phyloP scores from a whole-genome alignment of 2,797 vertebrate genomes.

The Anguilla obscura region DNA sequence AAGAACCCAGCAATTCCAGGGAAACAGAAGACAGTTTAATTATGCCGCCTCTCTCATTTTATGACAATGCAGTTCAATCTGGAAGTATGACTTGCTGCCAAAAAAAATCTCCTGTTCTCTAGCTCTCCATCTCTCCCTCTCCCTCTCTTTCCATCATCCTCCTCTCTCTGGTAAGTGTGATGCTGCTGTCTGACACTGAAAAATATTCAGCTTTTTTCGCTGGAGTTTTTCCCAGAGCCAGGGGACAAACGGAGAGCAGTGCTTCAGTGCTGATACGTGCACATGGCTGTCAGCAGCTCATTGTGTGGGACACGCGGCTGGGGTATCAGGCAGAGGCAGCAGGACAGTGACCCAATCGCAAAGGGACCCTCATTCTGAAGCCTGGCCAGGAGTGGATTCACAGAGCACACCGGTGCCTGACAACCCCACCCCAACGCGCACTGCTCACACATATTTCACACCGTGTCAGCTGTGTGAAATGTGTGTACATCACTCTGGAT shows the following conservation, averaged over 20 bases:
- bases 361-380: not conserved
- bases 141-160: not conserved
- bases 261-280: not conserved
- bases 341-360: not conserved
- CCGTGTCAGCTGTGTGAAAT: not conserved
- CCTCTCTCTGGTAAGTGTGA: not conserved
- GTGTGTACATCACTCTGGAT: not conserved
- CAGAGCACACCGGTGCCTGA: not conserved
- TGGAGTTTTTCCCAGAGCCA: not conserved
- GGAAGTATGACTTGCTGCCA: slow-evolving; percentile 47
- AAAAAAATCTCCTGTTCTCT: not conserved
- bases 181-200: not conserved
- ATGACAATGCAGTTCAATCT: slow-evolving; percentile 69
- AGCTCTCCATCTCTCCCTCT: not conserved
- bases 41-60: slow-evolving; percentile 69
- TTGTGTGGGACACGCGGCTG: not conserved
- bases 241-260: not conserved
- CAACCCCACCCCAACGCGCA: not conserved
- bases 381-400: not conserved
- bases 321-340: not conserved
- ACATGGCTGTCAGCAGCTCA: not conserved
- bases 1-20: slow-evolving; percentile 69
- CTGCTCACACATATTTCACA: not conserved
- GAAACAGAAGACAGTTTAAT: slow-evolving; percentile 73
- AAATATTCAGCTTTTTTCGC: not conserved